Evolutionary conservation across 2,888 invertebrate species (phyloP), one percentile per base, ranked within the genome.

Genomic region (Epinotia demarniana): DNA sequence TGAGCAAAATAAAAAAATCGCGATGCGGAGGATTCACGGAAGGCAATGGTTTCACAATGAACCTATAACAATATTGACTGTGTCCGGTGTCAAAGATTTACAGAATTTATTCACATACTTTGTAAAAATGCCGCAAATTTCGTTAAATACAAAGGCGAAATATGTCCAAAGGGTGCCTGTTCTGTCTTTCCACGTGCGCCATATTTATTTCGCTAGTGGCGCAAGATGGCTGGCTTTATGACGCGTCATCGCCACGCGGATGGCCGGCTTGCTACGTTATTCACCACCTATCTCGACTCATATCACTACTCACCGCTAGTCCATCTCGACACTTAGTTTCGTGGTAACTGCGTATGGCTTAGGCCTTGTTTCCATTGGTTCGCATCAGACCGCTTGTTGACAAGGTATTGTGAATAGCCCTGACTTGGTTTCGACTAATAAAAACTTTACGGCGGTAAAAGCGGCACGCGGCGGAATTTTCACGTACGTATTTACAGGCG

Each of bases 191-290:
- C 53, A 27, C 13, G 68, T n/a, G 57, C 43, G 27, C 27, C 66
- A 39, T 61, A 55, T 69, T 63, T 63, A 33, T 64, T 46, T 57
- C 46, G 62, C 16, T 12, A 62, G 39, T 39, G 62, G 67, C 18
- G 55, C 46, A 74, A 74, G 49, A 75, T 75, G 70, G 74, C 70
- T 64, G 58, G 18, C 19, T 63, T 58, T 69, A 72, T 18, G 57
- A 18, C 33, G 74, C 57, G 68, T 63, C 61, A 62, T 23, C 69
- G 49, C 63, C 62, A 69, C 57, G 55, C 68, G 62, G 49, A 27
- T 49, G 49, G 53, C 16, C n/a, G n/a, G 49, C 16, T 16, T 16
- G 16, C 16, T 49, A 16, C 16, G 49, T 16, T 16, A 49, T 49
- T 49, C 49, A 49, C 49, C 16, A 49, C 12, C 46, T 4, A 5